Evolutionary conservation across 2,113 vertebrate genomes (phyloP), one percentile per base, ranked within the genome.

Genomic region (Edolisoma coerulescens): DNA sequence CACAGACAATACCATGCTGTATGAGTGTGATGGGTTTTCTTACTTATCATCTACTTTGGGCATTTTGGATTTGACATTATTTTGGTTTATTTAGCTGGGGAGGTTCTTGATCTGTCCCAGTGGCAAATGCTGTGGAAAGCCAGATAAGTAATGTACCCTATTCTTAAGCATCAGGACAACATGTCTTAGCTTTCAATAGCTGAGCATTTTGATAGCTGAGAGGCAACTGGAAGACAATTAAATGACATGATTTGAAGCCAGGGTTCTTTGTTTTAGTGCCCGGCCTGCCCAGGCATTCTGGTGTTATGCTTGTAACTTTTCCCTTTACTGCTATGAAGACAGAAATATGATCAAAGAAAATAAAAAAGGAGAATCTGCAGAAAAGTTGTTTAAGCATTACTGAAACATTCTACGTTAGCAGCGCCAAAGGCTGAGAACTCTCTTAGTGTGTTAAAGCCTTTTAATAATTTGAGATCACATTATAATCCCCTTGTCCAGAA

Each of bases 261-360:
- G 14, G 5, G 4, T 54, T 61, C 82, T 96, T 96, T 96, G 82
- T 80, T 89, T 93, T 88, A 88, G 37, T 85, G 78, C 33, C 63
- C 88, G 74, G 45, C 33, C 82, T 93, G 45, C 63, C 63, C 26
- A 86, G 68, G 47, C 75, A 80, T 80, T 83, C 56, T 95, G 26
- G 19, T 90, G 27, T 41, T 93, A 76, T 86, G 71, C 50, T 85
- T 88, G 39, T 96, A 93, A 83, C 68, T 88, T 93, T 93, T 77
- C 35, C 70, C 39, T 92, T 96, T 90, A 90, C 59, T 80, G 61
- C 82, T 74, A 76, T 60, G 82, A 94, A 90, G 79, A 88, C 79
- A 90, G 87, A 95, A 96, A 84, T 70, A 83, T 77, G 93, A 97
- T 96, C 95, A 93, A 96, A 96, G 93, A 77, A 96, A 94, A 88